Percentiles rank a stretch among this genome's conserved stretches.
Evolutionary conservation across 1,140 invertebrate genomes (phyloP).

Genomic region (Aphaenogaster rudis): DNA sequence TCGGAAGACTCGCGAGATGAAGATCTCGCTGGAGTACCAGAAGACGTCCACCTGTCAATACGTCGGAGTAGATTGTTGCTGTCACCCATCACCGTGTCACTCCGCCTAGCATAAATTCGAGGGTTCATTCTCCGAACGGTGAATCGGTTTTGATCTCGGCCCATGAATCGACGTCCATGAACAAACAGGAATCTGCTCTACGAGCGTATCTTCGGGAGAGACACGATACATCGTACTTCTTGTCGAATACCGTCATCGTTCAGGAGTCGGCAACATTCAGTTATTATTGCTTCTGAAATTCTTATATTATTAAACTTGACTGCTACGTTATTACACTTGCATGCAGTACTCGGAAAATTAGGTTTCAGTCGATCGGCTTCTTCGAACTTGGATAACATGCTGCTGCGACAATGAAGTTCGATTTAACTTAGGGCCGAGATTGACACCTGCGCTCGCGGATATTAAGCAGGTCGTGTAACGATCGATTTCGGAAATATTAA

Average conservation of each 20-base stretch:
- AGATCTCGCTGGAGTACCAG: neutral
- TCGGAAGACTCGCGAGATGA: constrained; percentile 50
- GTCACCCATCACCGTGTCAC: constrained; percentile 5
- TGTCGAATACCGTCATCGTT: neutral
- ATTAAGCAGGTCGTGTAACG: constrained; percentile 27
- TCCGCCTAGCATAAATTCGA: constrained; percentile 19
- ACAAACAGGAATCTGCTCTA: neutral
- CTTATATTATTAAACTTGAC: neutral
- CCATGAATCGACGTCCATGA: constrained; percentile 15
- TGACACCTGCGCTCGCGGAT: constrained; percentile 55
- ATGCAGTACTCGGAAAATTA: neutral
- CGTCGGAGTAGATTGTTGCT: constrained; percentile 39
- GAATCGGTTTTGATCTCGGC: constrained; percentile 54
- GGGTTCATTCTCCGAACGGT: neutral
- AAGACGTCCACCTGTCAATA: constrained; percentile 24
- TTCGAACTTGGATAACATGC: constrained; percentile 7
- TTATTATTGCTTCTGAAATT: neutral
- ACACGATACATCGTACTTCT: neutral
- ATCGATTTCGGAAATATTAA: constrained; percentile 19
- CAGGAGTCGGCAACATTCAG: neutral
- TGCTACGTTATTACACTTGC: neutral
- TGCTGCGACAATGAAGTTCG: constrained; percentile 1
- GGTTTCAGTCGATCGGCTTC: neutral
- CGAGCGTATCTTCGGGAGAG: neutral
- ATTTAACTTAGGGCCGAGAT: constrained; percentile 58